Conservation (phyloP, 37 sponge, comb jelly and placozoan species). For the Haliclona indistincta region DNA sequence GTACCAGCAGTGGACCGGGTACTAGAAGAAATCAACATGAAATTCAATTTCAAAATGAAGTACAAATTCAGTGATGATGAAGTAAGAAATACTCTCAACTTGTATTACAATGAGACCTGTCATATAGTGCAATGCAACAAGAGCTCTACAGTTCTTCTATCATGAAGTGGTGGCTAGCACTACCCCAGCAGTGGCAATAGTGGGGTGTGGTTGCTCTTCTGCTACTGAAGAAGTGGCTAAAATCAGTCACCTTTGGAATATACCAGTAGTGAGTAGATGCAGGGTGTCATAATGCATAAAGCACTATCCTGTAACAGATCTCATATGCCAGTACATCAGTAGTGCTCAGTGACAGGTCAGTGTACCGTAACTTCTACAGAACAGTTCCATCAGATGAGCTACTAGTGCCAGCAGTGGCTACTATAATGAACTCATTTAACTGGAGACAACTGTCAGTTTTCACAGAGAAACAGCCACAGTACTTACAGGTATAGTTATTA, state of each 20-base stretch:
- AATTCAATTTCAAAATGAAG: too few relatives aligned
- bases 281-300: background rate
- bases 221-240: slow-evolving; percentile 11
- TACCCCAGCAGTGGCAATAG: background rate
- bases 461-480: too few relatives aligned
- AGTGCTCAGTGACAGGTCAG: background rate
- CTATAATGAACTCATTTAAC: too few relatives aligned
- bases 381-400: background rate
- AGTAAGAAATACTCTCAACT: too few relatives aligned
- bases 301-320: background rate
- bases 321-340: background rate
- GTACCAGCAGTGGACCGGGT: too few relatives aligned
- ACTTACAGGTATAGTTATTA: too few relatives aligned
- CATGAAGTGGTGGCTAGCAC: too few relatives aligned
- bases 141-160: background rate
- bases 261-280: background rate
- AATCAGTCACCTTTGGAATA: slow-evolving; percentile 17
- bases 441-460: too few relatives aligned
- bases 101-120: background rate
- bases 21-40: too few relatives aligned
- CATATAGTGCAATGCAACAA: background rate
- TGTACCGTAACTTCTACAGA: background rate
- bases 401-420: background rate
- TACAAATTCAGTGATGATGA: too few relatives aligned
- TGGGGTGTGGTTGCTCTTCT: slow-evolving; percentile 15